These are phyloP conservation scores for Paraescarpia echinospica DNA, from an alignment of 1,140 invertebrate genomes.

Conservation along the genomic window DNA sequence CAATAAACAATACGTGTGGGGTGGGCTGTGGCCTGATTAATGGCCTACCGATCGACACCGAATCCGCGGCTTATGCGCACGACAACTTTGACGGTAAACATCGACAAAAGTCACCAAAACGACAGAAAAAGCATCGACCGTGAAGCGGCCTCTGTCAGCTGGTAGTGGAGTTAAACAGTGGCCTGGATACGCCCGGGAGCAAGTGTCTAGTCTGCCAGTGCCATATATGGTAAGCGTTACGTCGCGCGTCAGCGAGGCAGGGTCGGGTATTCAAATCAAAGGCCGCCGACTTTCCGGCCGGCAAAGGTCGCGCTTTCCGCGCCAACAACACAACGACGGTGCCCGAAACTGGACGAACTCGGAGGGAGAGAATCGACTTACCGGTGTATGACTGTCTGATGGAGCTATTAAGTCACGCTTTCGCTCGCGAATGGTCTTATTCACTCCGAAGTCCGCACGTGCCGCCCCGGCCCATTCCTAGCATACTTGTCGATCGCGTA, in stretches of 20 bases:
- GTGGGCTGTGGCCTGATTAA: background rate
- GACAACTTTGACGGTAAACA: background rate
- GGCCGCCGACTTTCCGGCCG: background rate
- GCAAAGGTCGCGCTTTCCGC: background rate
- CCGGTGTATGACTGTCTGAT: background rate
- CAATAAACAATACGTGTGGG: background rate
- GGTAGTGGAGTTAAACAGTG: background rate
- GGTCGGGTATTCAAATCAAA: background rate
- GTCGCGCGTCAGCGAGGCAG: background rate
- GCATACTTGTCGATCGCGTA: background rate
- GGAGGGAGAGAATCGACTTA: background rate
- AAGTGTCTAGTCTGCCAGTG: background rate
- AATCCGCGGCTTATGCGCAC: background rate
- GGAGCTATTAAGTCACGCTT: background rate
- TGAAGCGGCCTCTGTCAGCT: background rate
- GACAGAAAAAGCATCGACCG: background rate
- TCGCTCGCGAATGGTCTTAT: background rate
- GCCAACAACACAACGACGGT: background rate
- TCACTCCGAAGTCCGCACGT: background rate
- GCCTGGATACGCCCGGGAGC: background rate
- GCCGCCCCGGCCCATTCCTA: background rate
- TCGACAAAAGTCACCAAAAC: background rate
- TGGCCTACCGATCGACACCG: background rate
- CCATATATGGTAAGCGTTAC: conserved; percentile 5
- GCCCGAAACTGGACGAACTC: background rate